Conservation (phyloP, 2,888 invertebrate species). For the Achlya flavicornis region DNA sequence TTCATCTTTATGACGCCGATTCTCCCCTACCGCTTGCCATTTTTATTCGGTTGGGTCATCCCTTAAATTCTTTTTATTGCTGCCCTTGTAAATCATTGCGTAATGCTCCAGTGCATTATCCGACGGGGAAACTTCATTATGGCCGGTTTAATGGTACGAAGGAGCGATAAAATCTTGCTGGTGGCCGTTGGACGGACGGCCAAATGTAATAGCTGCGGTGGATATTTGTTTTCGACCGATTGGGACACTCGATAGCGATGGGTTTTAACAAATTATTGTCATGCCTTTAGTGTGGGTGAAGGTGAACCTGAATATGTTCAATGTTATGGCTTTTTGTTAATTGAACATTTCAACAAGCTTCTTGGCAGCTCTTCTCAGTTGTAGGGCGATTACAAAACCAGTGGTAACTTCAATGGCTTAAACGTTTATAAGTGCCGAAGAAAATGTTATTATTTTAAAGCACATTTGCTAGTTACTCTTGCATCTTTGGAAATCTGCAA, state of each 20-base stretch:
- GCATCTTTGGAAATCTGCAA: too few relatives aligned
- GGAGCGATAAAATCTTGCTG: slow-evolving; percentile 82
- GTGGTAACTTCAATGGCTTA: too few relatives aligned
- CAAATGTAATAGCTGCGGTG: slow-evolving; percentile 49
- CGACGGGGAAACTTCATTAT: slow-evolving; percentile 82
- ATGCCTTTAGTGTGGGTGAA: slow-evolving; percentile 10
- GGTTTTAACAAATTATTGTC: slow-evolving; percentile 9
- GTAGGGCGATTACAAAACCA: too few relatives aligned
- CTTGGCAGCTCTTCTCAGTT: too few relatives aligned
- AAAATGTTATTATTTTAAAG: too few relatives aligned
- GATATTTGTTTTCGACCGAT: slow-evolving; percentile 30
- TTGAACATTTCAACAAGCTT: too few relatives aligned
- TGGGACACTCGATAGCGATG: slow-evolving; percentile 29
- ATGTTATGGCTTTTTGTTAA: too few relatives aligned
- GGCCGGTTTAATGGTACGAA: slow-evolving; percentile 82
- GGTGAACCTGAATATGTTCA: not conserved
- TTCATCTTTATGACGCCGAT: slow-evolving; percentile 76
- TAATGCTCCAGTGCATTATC: slow-evolving; percentile 82
- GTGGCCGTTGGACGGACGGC: slow-evolving; percentile 56
- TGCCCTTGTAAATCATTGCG: slow-evolving; percentile 82
- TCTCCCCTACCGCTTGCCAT: slow-evolving; percentile 35
- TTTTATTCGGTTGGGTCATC: slow-evolving; percentile 80
- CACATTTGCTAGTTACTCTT: too few relatives aligned
- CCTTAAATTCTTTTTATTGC: slow-evolving; percentile 84
- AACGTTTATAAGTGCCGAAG: too few relatives aligned